Evolutionary conservation across 2,888 invertebrate genomes (phyloP).

Genomic region (Pilophorus perplexus): DNA sequence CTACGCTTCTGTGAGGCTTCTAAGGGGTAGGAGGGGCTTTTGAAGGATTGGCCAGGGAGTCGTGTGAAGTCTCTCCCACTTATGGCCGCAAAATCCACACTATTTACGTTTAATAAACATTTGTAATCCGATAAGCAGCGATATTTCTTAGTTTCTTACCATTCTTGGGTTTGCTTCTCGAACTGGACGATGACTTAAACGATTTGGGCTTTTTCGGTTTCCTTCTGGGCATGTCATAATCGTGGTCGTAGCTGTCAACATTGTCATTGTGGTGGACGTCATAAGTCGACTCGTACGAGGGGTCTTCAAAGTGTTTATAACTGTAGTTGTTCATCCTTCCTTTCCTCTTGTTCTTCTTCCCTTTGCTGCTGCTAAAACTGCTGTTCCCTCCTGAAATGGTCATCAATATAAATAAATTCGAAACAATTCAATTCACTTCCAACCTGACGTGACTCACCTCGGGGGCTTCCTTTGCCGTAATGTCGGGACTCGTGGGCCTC

Average conservation of each 20-base stretch:
- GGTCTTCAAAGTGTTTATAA: neutral
- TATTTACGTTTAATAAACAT: no score
- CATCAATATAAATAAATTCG: no score
- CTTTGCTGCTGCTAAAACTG: neutral
- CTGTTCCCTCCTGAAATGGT: no score
- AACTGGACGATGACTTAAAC: no score
- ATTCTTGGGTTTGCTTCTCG: neutral
- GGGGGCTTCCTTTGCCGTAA: neutral
- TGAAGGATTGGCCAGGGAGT: no score
- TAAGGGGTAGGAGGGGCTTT: no score
- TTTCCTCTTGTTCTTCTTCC: neutral
- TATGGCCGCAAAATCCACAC: no score
- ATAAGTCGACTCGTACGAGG: constrained; percentile 20
- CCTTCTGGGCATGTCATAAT: neutral
- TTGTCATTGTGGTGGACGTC: constrained; percentile 10
- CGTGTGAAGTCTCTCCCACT: no score
- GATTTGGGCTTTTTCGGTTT: no score
- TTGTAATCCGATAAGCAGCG: neutral
- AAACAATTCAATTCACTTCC: no score
- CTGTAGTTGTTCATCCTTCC: neutral
- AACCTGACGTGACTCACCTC: neutral
- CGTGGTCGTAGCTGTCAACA: neutral
- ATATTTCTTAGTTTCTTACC: neutral
- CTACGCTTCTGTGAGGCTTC: no score
- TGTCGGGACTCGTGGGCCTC: constrained; percentile 3